Conservation (phyloP, 2,797 vertebrate species). For the Lepus oiostolus region DNA sequence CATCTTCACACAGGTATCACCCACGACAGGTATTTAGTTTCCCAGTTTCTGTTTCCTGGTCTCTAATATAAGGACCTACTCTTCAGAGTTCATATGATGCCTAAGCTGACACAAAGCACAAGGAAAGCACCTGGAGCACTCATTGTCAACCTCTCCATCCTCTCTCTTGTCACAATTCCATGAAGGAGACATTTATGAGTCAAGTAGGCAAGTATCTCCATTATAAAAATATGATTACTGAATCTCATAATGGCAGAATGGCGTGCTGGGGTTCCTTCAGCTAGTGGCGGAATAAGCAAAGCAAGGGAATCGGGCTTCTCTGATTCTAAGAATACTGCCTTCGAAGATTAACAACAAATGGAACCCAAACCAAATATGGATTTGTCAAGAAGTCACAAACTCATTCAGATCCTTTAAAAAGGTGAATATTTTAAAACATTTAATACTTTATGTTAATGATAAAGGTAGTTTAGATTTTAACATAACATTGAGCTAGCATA, state of each 20-base stretch:
- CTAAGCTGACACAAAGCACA: neutral
- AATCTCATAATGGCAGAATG: neutral
- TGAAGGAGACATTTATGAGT: neutral
- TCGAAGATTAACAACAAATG: conserved; percentile 39
- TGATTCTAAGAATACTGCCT: neutral
- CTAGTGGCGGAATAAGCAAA: neutral
- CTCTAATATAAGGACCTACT: neutral
- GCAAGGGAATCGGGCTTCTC: neutral
- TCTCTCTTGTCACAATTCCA: neutral
- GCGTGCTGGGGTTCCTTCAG: neutral
- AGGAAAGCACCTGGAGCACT: neutral
- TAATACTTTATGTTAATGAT: neutral
- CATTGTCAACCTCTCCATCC: neutral
- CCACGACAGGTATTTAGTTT: neutral
- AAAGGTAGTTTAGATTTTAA: neutral
- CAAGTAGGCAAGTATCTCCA: neutral
- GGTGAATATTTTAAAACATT: neutral
- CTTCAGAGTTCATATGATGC: neutral
- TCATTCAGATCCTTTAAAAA: neutral
- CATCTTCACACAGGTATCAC: neutral
- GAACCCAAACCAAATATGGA: neutral
- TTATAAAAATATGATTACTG: neutral
- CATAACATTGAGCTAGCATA: neutral
- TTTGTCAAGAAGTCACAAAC: neutral
- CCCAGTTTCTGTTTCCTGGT: neutral